These are phyloP conservation scores for Aplochiton taeniatus DNA, from an alignment of 2,797 vertebrate genomes.

Conservation along the genomic window DNA sequence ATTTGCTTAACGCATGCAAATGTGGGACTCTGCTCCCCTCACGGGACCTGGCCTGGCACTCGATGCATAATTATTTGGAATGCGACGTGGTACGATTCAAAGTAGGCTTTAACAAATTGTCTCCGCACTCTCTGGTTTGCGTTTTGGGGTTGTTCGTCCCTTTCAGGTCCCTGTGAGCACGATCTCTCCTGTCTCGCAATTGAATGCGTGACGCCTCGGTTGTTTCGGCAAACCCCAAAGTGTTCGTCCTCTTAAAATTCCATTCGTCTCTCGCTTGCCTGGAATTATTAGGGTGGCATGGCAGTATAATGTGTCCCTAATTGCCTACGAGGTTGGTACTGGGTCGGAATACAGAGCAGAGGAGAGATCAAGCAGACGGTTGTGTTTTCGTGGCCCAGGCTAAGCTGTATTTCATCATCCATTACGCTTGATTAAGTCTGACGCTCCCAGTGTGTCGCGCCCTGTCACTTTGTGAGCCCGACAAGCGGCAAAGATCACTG, in stretches of 20 bases:
- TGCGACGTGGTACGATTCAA: constrained; percentile 42
- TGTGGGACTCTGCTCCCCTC: constrained; percentile 35
- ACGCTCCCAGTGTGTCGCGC: constrained; percentile 41
- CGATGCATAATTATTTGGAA: constrained; percentile 40
- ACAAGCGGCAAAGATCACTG: too few species aligned
- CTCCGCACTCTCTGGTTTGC: constrained; percentile 32
- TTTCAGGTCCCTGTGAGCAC: too few species aligned
- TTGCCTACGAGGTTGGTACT: constrained; percentile 33
- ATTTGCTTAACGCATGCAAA: constrained; percentile 45
- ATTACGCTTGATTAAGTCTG: constrained; percentile 57
- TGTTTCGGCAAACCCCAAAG: constrained; percentile 16
- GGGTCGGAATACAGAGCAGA: constrained; percentile 42
- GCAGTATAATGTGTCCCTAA: constrained; percentile 40
- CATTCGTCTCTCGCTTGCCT: constrained; percentile 2
- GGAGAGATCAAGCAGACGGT: constrained; percentile 32
- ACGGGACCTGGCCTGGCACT: constrained; percentile 30
- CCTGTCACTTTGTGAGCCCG: constrained; percentile 28
- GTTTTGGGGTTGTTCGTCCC: constrained; percentile 43
- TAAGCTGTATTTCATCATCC: constrained; percentile 55
- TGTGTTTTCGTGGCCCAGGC: constrained; percentile 33
- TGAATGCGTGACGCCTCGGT: constrained; percentile 37
- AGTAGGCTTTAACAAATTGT: constrained; percentile 35
- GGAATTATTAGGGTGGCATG: constrained; percentile 35
- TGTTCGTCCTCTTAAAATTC: constrained; percentile 1
- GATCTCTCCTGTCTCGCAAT: too few species aligned